phyloP scores from a whole-genome alignment of 2,113 vertebrate species.

The Rallus limicola region DNA sequence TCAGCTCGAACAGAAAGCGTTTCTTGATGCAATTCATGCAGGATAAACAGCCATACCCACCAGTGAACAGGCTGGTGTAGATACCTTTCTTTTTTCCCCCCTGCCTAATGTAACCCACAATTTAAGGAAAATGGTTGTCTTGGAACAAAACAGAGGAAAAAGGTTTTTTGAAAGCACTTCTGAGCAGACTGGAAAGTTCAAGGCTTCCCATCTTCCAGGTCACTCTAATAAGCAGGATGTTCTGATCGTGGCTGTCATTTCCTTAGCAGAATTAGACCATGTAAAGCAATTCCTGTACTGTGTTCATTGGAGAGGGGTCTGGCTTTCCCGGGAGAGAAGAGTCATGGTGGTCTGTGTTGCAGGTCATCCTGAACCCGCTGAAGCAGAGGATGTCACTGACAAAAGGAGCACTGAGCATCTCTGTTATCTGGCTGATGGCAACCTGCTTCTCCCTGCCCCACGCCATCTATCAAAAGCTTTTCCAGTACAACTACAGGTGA shows the following conservation, averaged over 20 bases:
- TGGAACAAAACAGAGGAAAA: background rate
- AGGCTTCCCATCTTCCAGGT: background rate
- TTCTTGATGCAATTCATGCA: background rate
- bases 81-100: background rate
- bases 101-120: background rate
- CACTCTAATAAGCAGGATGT: background rate
- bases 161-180: background rate
- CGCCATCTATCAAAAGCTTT: slow-evolving; percentile 68
- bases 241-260: background rate
- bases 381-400: slow-evolving; percentile 63
- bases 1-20: background rate
- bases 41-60: background rate
- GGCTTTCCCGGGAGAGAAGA: accelerated
- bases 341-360: background rate
- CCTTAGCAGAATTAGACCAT: background rate
- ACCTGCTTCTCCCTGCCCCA: slow-evolving; percentile 72
- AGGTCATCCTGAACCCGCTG: slow-evolving; percentile 64
- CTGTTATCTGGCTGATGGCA: slow-evolving; percentile 68
- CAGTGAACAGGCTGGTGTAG: background rate
- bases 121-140: background rate
- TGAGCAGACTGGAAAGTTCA: background rate
- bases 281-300: background rate
- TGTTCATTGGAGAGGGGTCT: background rate
- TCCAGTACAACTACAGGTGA: slow-evolving; percentile 70
- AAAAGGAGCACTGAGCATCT: slow-evolving; percentile 40